These are phyloP conservation scores for Chaetops frenatus DNA, from an alignment of 2,113 vertebrate species.

Conservation along the genomic window DNA sequence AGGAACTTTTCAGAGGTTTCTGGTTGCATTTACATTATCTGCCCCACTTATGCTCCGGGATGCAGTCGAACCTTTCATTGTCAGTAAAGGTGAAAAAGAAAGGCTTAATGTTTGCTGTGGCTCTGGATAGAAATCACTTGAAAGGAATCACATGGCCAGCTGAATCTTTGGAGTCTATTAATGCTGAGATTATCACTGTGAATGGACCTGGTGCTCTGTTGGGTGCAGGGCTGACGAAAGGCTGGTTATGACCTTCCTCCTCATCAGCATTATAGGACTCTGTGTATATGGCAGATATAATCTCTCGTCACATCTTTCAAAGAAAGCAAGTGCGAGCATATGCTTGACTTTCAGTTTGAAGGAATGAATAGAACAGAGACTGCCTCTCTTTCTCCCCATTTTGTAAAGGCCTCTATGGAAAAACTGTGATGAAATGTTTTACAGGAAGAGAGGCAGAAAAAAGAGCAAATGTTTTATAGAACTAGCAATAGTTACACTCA, in stretches of 20 bases:
- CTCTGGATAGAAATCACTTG: not conserved
- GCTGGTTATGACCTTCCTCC: not conserved
- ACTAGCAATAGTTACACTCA: not conserved
- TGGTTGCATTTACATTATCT: not conserved
- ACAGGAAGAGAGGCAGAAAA: not conserved
- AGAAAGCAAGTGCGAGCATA: not conserved
- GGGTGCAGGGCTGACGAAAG: not conserved
- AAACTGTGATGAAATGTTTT: not conserved
- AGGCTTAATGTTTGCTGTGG: not conserved
- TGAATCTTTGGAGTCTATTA: not conserved
- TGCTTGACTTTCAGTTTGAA: not conserved
- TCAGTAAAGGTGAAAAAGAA: not conserved
- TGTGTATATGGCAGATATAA: not conserved
- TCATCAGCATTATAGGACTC: not conserved
- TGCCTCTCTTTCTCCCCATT: not conserved
- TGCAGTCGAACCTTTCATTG: not conserved
- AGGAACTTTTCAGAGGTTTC: not conserved
- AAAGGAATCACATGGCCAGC: not conserved
- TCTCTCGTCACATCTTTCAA: not conserved
- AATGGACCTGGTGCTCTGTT: not conserved
- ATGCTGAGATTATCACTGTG: not conserved
- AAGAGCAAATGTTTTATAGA: not conserved
- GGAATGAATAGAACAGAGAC: not conserved
- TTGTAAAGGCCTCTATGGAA: constrained; percentile 4
- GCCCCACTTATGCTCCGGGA: not conserved